Evolutionary conservation across 2,888 invertebrate species (phyloP).

Genomic region (Stictocephala bisonia): DNA sequence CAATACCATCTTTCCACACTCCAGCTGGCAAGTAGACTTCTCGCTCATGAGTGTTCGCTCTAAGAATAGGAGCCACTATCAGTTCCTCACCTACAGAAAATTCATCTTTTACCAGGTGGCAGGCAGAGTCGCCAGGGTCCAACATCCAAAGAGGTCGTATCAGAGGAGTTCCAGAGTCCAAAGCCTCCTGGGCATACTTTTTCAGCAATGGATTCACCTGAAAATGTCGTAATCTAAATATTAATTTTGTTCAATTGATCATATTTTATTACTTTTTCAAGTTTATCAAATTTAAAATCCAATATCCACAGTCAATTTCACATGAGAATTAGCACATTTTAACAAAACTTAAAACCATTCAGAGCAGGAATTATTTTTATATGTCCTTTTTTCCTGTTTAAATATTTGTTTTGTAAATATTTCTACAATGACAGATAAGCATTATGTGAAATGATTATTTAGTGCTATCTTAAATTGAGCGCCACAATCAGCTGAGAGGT

Average conservation of each 20-base stretch:
- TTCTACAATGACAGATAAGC: too few species aligned
- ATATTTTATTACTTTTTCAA: neutral
- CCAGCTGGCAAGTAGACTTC: conserved; percentile 90
- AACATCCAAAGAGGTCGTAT: conserved; percentile 93
- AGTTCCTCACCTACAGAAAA: conserved; percentile 91
- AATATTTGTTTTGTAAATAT: too few species aligned
- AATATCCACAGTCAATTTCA: neutral
- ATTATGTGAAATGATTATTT: too few species aligned
- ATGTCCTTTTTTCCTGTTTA: too few species aligned
- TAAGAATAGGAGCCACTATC: conserved; percentile 88
- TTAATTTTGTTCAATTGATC: too few species aligned
- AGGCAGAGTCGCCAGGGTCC: conserved; percentile 81
- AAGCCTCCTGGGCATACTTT: conserved; percentile 80
- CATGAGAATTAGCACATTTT: too few species aligned
- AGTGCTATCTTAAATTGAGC: too few species aligned
- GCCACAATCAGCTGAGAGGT: too few species aligned
- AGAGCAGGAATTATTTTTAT: too few species aligned
- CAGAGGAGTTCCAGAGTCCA: conserved; percentile 85
- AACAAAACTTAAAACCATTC: too few species aligned
- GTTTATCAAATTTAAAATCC: conserved; percentile 24
- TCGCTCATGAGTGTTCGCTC: conserved; percentile 75
- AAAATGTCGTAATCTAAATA: too few species aligned
- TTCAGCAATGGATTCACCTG: conserved; percentile 81
- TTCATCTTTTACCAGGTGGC: conserved; percentile 82
- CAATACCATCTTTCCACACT: conserved; percentile 92